Conservation (phyloP, 2,797 vertebrate species). For the Rhinella marina region DNA sequence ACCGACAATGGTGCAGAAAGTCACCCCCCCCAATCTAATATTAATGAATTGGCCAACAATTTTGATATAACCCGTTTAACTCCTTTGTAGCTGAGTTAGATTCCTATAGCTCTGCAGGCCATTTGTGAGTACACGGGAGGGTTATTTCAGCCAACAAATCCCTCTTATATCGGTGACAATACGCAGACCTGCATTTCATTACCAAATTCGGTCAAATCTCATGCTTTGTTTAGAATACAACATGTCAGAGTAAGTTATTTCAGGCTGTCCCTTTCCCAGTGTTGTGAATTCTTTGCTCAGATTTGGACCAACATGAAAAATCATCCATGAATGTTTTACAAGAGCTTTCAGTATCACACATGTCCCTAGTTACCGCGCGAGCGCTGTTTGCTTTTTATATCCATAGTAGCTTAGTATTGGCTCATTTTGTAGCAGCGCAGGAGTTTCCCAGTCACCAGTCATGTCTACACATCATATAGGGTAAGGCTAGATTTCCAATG, state of each 20-base stretch:
- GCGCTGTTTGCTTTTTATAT: slow-evolving; percentile 36
- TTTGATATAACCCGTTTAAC: neutral
- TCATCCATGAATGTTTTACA: slow-evolving; percentile 56
- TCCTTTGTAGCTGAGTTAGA: neutral
- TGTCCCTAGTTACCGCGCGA: slow-evolving; percentile 45
- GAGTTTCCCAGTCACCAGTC: neutral
- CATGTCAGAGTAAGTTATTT: slow-evolving; percentile 58
- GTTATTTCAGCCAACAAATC: neutral
- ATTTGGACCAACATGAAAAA: slow-evolving; percentile 60
- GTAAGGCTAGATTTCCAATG: neutral
- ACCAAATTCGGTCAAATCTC: slow-evolving; percentile 57
- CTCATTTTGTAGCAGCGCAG: neutral
- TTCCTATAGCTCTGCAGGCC: neutral
- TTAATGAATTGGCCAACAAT: neutral
- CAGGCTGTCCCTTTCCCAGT: slow-evolving; percentile 48
- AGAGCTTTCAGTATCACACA: slow-evolving; percentile 59
- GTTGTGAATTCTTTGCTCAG: slow-evolving; percentile 58
- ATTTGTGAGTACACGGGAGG: neutral
- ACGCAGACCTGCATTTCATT: slow-evolving; percentile 46
- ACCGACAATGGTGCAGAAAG: too few species aligned
- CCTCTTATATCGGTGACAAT: slow-evolving; percentile 10
- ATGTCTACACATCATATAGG: neutral
- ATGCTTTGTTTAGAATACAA: slow-evolving; percentile 51
- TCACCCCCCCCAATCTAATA: too few species aligned
- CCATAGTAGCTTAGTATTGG: slow-evolving; percentile 15